Evolutionary conservation across 1,140 invertebrate species (phyloP), one percentile per base, ranked within the genome.

Genomic region (Xylocopa sonorina): DNA sequence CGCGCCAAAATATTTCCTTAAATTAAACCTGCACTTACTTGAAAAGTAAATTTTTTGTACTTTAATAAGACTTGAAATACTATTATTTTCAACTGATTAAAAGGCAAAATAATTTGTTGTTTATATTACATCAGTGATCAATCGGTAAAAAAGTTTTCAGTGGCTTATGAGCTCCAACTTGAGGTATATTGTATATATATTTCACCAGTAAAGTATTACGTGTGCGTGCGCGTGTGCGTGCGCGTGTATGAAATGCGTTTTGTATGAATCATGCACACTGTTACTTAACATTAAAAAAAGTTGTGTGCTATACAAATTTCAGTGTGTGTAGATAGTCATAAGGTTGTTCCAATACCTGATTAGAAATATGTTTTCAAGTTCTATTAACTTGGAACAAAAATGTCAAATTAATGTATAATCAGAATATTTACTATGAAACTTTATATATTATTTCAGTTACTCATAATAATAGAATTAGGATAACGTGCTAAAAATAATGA

Each of bases 1-100:
- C 84, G 80, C 90, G 89, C 90, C 81, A 51, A 48, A 66, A 53
- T 86, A 83, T 87, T 87, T 86, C 84, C 51, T 81, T 87, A 81
- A 48, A 67, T 34, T 83, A 32, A 32, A 78, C 68, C 43, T 71
- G 43, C 29, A 80, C 34, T 78, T 78, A 71, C 55, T 75, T 32
- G 27, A 71, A n/a, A 46, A 63, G 34, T 51, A 82, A 27, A 69
- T 57, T 84, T 83, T 86, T 84, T 86, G 41, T 87, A 85, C 72
- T 84, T 85, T 87, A 76, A 86, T 84, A 82, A 66, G 27, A 64
- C 10, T 75, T 73, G 43, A 79, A 80, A 80, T 32, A 32, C 51
- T 43, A 55, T 72, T 86, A 84, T 84, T 81, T 69, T 82, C 58
- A 75, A 64, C 18, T 72, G 58, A 74, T 71, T 76, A 63, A 34